These are phyloP conservation scores for Cantharis lateralis DNA, from an alignment of 2,888 invertebrate species.

Conservation along the genomic window DNA sequence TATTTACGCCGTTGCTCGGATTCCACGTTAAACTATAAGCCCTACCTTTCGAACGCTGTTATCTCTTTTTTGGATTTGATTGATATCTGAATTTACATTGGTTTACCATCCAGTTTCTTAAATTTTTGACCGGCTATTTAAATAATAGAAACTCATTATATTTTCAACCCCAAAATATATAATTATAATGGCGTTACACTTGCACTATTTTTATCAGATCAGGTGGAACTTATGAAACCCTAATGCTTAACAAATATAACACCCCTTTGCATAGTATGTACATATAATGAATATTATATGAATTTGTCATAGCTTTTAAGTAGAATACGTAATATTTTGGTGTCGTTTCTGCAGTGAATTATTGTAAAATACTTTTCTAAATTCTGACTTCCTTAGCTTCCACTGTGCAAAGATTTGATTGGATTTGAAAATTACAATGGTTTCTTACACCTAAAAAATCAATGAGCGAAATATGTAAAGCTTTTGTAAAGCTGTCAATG, in stretches of 20 bases:
- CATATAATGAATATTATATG: neutral
- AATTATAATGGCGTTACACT: neutral
- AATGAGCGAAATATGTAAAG: neutral
- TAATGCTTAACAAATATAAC: neutral
- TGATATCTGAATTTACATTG: too few relatives aligned
- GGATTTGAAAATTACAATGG: neutral
- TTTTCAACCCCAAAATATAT: neutral
- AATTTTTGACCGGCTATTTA: too few relatives aligned
- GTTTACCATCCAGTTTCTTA: too few relatives aligned
- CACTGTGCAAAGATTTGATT: neutral
- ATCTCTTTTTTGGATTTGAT: too few relatives aligned
- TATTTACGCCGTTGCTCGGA: too few relatives aligned
- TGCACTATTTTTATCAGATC: neutral
- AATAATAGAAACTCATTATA: too few relatives aligned
- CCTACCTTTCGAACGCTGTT: too few relatives aligned
- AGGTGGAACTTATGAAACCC: neutral
- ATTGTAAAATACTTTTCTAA: neutral
- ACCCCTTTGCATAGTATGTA: neutral
- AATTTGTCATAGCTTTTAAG: neutral
- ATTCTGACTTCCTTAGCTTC: neutral
- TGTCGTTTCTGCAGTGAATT: neutral
- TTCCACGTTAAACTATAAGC: too few relatives aligned
- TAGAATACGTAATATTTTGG: neutral
- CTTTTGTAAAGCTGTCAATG: constrained; percentile 12
- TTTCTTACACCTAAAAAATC: neutral